Evolutionary conservation across 35 echinoderm and acorn worm species (phyloP).

Genomic region (Apostichopus parvimensis): DNA sequence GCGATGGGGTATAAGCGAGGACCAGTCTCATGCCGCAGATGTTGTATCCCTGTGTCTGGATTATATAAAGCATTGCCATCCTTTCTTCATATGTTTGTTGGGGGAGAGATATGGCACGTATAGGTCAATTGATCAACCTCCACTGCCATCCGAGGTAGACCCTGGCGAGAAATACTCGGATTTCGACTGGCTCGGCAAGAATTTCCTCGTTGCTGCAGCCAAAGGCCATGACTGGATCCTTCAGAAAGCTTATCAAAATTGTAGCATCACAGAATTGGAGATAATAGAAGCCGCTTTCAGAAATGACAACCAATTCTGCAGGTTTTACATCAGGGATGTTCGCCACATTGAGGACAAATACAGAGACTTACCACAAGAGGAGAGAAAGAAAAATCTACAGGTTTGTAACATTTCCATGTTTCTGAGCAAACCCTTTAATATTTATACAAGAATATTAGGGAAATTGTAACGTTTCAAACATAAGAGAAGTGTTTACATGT

Average conservation of each 20-base stretch:
- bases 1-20: conserved; percentile 86
- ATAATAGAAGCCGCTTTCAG: conserved; percentile 86
- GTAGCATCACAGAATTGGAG: conserved; percentile 93
- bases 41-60: conserved; percentile 91
- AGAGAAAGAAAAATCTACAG: conserved; percentile 77
- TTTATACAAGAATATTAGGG: no score
- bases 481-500: no score
- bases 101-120: conserved; percentile 93
- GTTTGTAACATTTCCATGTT: conserved; percentile 12
- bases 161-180: conserved; percentile 53
- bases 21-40: conserved; percentile 77
- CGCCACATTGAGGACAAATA: conserved; percentile 84
- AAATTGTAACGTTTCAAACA: no score
- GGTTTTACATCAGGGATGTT: conserved; percentile 86
- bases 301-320: conserved; percentile 75
- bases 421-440: no score
- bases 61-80: conserved; percentile 80
- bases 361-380: conserved; percentile 66
- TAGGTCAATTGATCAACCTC: conserved; percentile 45
- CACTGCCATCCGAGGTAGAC: conserved; percentile 44
- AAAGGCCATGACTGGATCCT: conserved; percentile 91
- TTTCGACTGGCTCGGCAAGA: conserved; percentile 85
- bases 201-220: conserved; percentile 77
- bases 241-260: conserved; percentile 85
- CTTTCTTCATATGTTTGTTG: conserved; percentile 94